A percentile compares a stretch with the other conserved stretches of the same genome.
Evolutionary conservation across 2,113 vertebrate species (phyloP).

Genomic region (Cyanoramphus novaezelandiae): DNA sequence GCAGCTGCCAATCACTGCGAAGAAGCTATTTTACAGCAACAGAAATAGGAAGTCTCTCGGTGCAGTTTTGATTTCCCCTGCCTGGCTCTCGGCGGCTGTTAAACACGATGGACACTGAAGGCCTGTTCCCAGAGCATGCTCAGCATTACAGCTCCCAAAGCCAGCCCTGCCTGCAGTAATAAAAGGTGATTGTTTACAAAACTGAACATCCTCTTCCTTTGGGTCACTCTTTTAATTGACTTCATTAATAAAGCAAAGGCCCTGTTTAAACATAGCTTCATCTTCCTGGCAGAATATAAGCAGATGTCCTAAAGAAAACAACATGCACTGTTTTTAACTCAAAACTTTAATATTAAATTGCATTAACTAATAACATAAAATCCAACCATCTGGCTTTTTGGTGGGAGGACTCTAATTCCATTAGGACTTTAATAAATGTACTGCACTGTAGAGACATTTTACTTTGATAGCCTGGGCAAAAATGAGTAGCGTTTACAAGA

Average conservation of each 20-base stretch:
- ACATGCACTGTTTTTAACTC: not conserved
- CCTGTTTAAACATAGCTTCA: constrained; percentile 4
- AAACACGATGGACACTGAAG: not conserved
- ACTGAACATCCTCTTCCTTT: not conserved
- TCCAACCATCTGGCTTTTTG: constrained; percentile 67
- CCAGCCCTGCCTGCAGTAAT: constrained; percentile 22
- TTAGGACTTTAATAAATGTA: constrained; percentile 77
- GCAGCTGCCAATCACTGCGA: constrained; percentile 33
- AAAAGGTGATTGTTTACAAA: constrained; percentile 8
- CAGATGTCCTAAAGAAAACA: constrained; percentile 29
- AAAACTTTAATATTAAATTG: constrained; percentile 46
- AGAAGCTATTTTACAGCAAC: not conserved
- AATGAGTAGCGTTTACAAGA: constrained; percentile 54
- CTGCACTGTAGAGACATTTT: constrained; percentile 69
- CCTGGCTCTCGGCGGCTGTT: not conserved
- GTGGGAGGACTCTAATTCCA: constrained; percentile 75
- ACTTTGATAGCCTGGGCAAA: constrained; percentile 70
- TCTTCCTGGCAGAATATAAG: not conserved
- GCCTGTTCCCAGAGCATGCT: not conserved
- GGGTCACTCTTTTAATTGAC: constrained; percentile 30
- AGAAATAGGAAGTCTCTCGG: not conserved
- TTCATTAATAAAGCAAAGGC: constrained; percentile 27
- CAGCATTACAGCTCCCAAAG: not conserved
- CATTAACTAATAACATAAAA: constrained; percentile 58
- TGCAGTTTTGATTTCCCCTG: not conserved